Percentiles rank a stretch among this genome's conserved stretches.
These are phyloP conservation scores for Alloplasta piceator DNA, from an alignment of 2,888 invertebrate species.

Conservation along the genomic window DNA sequence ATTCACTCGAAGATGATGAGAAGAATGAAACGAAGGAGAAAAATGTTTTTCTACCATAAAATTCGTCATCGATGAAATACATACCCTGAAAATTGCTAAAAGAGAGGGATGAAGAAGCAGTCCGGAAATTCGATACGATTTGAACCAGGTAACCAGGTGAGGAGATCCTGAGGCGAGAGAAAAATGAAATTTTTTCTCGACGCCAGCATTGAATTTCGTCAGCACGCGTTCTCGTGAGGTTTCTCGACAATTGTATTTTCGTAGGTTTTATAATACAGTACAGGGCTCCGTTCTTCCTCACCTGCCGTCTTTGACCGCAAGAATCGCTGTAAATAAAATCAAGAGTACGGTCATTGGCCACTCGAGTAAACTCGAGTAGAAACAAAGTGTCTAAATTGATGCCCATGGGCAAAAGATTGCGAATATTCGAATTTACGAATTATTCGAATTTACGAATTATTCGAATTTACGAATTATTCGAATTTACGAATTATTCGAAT, in stretches of 20 bases:
- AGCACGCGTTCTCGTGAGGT: background rate
- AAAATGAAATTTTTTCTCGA: background rate
- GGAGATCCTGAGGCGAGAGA: background rate
- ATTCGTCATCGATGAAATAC: background rate
- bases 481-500: no score
- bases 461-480: no score
- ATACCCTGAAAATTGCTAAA: background rate
- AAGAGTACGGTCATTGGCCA: background rate
- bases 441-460: no score
- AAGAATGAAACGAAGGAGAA: background rate
- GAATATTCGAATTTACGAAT: no score
- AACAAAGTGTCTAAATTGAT: background rate
- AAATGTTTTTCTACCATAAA: background rate
- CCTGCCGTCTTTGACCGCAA: no score
- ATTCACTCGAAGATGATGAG: background rate
- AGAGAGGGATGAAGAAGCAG: background rate
- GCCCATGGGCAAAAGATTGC: no score
- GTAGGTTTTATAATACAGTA: no score
- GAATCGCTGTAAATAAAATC: background rate
- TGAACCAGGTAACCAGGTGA: conserved; percentile 22
- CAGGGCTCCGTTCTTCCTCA: no score
- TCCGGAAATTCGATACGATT: conserved; percentile 5
- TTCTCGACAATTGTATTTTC: no score
- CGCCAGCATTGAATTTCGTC: background rate
- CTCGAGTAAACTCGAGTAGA: background rate